Conservation (phyloP, 2,888 invertebrate genomes). For the Automeris io region DNA sequence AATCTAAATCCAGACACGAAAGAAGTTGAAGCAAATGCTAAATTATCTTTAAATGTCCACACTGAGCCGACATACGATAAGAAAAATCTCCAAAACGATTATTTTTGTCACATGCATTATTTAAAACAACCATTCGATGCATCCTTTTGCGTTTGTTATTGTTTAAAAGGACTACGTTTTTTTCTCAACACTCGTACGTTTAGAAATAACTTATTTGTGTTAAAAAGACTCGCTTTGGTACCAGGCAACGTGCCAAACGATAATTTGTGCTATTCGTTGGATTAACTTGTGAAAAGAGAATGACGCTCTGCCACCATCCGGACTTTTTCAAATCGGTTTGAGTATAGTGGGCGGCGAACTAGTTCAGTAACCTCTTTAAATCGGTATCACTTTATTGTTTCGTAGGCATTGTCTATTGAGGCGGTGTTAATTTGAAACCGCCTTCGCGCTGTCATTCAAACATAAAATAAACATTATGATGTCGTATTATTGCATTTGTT, state of each 20-base stretch:
- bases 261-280: constrained; percentile 11
- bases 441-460: neutral
- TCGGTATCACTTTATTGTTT: constrained; percentile 11
- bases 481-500: too few species aligned
- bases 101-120: too few species aligned
- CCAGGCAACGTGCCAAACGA: constrained; percentile 31
- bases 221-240: constrained; percentile 22
- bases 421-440: neutral
- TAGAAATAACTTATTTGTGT: constrained; percentile 14
- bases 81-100: too few species aligned
- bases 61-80: too few species aligned
- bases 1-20: too few species aligned
- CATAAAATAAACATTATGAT: too few species aligned
- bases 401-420: neutral
- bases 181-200: constrained; percentile 14
- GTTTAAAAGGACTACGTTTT: constrained; percentile 26
- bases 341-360: constrained; percentile 16
- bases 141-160: neutral
- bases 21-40: too few species aligned
- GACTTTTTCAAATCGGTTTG: constrained; percentile 11
- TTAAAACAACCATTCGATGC: too few species aligned
- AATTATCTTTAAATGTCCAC: too few species aligned
- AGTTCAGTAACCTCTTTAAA: constrained; percentile 28
- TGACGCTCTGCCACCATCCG: neutral
- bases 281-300: constrained; percentile 3